Base-by-base conservation (phyloP, 2,888 invertebrate species). In the Spodoptera picta region DNA sequence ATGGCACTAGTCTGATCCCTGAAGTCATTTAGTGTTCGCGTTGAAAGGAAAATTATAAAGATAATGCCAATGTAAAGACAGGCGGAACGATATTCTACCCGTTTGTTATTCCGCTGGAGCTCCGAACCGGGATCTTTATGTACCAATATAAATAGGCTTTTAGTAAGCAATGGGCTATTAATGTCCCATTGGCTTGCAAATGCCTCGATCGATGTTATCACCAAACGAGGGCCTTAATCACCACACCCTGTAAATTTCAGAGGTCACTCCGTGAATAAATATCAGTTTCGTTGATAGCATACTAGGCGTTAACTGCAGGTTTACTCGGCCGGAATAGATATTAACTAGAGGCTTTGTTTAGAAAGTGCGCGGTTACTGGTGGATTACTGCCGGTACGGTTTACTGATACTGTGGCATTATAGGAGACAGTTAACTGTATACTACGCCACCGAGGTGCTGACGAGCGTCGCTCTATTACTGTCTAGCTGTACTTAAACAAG, bases 81-180 rank as follows among this genome's bases (percentile, higher is more conserved):
- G 50, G 48, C 59, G 51, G 47, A 72, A 60, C 60, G 57, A 76
- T 60, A 76, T 60, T 65, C 56, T 36, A 27, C 52, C 66, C 73
- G 62, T 66, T 66, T 73, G 69, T 69, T 61, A 77, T 66, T 74
- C 68, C 53, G 36, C 9, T 60, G 55, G 50, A 42, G 60, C 59
- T 65, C 68, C 56, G 36, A 58, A 52, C 51, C 47, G 61, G 70
- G 54, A 80, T 66, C 78, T 77, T 75, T 74, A 74, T 63, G 75
- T 73, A 73, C 68, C 68, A 66, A 75, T 77, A 75, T 80, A 79
- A 77, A 73, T 63, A 80, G 79, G 73, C 73, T 64, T 73, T 80
- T 73, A 77, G 73, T 71, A 79, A 80, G 80, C 79, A 77, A 79
- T 79, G 73, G 78, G 50, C 70, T 59, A 71, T 70, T 80, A 80